A percentile compares a stretch with the other conserved stretches of the same genome.
These are phyloP conservation scores for Anabas testudineus DNA, from an alignment of 2,797 vertebrate species.

Conservation along the genomic window DNA sequence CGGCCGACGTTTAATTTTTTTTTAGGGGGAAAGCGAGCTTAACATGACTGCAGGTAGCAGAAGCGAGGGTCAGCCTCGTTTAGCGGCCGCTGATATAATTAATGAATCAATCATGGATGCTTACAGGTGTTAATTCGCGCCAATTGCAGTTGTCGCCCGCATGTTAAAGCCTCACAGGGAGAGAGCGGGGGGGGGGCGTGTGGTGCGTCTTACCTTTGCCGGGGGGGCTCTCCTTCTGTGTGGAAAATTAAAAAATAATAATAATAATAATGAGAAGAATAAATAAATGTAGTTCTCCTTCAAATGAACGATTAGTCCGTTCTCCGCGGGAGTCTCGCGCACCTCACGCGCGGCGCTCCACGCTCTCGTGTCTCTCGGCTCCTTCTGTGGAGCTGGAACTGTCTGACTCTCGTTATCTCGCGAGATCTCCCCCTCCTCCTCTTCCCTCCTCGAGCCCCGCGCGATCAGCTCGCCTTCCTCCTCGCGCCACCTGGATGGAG, in stretches of 20 bases:
- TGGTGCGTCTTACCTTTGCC: slow-evolving; percentile 55
- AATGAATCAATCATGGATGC: slow-evolving; percentile 60
- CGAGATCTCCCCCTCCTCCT: slow-evolving; percentile 67
- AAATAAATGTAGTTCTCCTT: slow-evolving; percentile 10
- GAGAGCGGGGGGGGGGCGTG: neutral
- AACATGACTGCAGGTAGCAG: slow-evolving; percentile 6
- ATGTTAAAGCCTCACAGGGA: neutral
- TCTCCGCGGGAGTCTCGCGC: slow-evolving; percentile 46
- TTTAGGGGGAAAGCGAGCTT: neutral
- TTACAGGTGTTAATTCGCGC: slow-evolving; percentile 63
- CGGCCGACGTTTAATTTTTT: slow-evolving; percentile 13
- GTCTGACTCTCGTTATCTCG: slow-evolving; percentile 56
- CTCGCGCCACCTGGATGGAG: slow-evolving; percentile 57
- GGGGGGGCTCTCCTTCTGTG: slow-evolving; percentile 31
- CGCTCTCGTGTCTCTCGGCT: slow-evolving; percentile 16
- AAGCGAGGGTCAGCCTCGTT: neutral
- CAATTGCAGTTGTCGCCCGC: neutral
- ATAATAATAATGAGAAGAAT: no score
- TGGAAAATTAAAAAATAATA: no score
- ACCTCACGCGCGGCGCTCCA: slow-evolving; percentile 55
- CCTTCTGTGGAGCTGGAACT: slow-evolving; percentile 24
- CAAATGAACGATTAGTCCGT: slow-evolving; percentile 48
- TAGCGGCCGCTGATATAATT: slow-evolving; percentile 1
- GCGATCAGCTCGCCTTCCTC: slow-evolving; percentile 56
- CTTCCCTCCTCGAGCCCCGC: slow-evolving; percentile 28